Percentiles rank a stretch among this genome's conserved stretches.
Conservation (phyloP, 2,888 invertebrate species). For the Acronicta aceris region DNA sequence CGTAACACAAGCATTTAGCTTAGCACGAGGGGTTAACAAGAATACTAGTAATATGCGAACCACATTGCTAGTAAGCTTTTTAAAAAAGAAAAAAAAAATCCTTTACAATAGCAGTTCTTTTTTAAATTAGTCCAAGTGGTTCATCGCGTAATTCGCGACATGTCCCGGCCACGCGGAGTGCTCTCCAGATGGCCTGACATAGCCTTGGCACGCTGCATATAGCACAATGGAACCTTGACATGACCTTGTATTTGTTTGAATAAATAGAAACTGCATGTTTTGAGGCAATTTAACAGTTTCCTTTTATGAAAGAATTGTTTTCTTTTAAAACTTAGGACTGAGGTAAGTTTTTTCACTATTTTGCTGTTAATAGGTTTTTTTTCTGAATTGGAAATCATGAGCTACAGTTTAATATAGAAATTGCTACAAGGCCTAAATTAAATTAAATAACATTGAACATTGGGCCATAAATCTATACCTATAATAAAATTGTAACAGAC, state of each 20-base stretch:
- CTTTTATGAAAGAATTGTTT: constrained; percentile 1
- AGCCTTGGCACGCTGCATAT: constrained; percentile 59
- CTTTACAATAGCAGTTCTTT: constrained; percentile 34
- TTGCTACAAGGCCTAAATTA: too few species aligned
- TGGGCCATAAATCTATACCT: too few species aligned
- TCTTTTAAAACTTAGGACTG: background rate
- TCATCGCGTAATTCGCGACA: constrained; percentile 61
- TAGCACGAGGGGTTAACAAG: too few species aligned
- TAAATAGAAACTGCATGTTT: constrained; percentile 34
- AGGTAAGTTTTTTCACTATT: background rate
- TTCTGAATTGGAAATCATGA: too few species aligned
- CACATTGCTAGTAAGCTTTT: too few species aligned
- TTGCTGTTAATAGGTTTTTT: too few species aligned
- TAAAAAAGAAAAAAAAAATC: too few species aligned
- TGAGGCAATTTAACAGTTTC: constrained; percentile 32
- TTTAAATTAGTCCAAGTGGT: constrained; percentile 64
- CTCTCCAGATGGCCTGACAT: constrained; percentile 57
- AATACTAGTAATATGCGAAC: too few species aligned
- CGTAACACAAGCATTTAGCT: too few species aligned
- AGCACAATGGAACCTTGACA: constrained; percentile 67
- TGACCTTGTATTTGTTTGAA: constrained; percentile 57
- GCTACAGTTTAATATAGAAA: too few species aligned
- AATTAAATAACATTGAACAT: too few species aligned
- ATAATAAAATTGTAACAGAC: too few species aligned
- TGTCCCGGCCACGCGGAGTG: constrained; percentile 56